Percentiles rank a stretch among this genome's conserved stretches.
Conservation (phyloP, 2,888 invertebrate species). For the Cinara cedri region DNA sequence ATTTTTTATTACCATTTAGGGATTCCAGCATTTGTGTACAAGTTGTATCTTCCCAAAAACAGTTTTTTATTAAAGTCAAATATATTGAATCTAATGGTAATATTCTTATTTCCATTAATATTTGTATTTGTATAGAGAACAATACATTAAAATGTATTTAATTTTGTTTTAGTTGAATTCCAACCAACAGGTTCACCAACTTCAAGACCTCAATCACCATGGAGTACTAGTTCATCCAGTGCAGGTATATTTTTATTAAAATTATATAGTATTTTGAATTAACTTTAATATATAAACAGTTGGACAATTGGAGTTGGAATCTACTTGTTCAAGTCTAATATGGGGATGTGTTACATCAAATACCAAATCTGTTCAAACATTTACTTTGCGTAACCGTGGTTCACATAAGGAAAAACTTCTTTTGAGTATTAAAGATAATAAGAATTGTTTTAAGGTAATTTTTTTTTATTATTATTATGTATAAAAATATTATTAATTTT, state of each 20-base stretch:
- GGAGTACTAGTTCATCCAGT: slow-evolving; percentile 52
- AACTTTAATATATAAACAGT: slow-evolving; percentile 30
- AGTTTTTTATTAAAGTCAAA: slow-evolving; percentile 35
- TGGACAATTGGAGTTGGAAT: slow-evolving; percentile 57
- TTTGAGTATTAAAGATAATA: slow-evolving; percentile 54
- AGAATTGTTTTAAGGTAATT: slow-evolving; percentile 54
- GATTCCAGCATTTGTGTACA: slow-evolving; percentile 35
- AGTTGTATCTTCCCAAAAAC: slow-evolving; percentile 43
- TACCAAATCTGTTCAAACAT: slow-evolving; percentile 56
- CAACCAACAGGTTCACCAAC: slow-evolving; percentile 4
- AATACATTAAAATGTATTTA: background rate
- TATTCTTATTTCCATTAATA: background rate
- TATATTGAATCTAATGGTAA: slow-evolving; percentile 34
- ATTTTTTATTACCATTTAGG: slow-evolving; percentile 37
- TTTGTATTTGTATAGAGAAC: background rate
- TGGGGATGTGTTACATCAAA: slow-evolving; percentile 57
- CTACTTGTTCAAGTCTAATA: slow-evolving; percentile 54
- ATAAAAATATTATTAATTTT: background rate
- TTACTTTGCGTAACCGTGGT: slow-evolving; percentile 58
- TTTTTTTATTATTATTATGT: background rate
- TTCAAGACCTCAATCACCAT: slow-evolving; percentile 43
- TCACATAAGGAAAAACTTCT: slow-evolving; percentile 56
- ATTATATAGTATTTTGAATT: background rate
- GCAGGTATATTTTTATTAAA: slow-evolving; percentile 36
- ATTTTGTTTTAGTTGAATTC: slow-evolving; percentile 33